These are phyloP conservation scores for Drosophila putrida DNA, from an alignment of 2,888 invertebrate genomes.

Conservation along the genomic window DNA sequence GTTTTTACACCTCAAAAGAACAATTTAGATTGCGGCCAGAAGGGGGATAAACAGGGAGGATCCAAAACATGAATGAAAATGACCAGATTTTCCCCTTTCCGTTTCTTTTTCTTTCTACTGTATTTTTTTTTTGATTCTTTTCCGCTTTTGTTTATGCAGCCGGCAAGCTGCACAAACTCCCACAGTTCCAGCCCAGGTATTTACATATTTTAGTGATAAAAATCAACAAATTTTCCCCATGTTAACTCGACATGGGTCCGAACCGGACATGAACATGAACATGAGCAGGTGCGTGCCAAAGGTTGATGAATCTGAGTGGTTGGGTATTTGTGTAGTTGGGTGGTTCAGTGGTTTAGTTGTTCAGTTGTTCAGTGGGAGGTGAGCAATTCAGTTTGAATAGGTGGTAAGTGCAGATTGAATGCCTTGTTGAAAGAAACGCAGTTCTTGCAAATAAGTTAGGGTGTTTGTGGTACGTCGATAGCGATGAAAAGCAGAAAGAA, in stretches of 20 bases:
- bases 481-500: neutral
- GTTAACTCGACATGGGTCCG: slow-evolving; percentile 15
- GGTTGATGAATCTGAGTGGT: slow-evolving; percentile 20
- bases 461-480: slow-evolving; percentile 2
- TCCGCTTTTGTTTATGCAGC: slow-evolving; percentile 67
- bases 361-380: neutral
- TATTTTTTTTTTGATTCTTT: slow-evolving; percentile 26
- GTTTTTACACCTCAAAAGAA: slow-evolving; percentile 66
- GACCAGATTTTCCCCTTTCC: slow-evolving; percentile 58
- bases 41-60: slow-evolving; percentile 5
- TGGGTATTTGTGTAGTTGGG: slow-evolving; percentile 6
- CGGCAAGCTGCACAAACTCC: slow-evolving; percentile 77
- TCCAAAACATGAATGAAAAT: slow-evolving; percentile 78
- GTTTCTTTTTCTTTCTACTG: neutral
- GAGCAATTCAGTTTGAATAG: slow-evolving; percentile 14
- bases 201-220: slow-evolving; percentile 81
- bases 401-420: slow-evolving; percentile 17
- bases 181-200: slow-evolving; percentile 70
- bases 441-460: slow-evolving; percentile 1
- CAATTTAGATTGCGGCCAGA: neutral
- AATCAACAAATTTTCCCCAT: slow-evolving; percentile 70
- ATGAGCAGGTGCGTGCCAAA: slow-evolving; percentile 53
- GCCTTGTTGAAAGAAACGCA: slow-evolving; percentile 20
- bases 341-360: neutral
- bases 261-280: slow-evolving; percentile 57